These are phyloP conservation scores for Ochropleura leucogaster DNA, from an alignment of 2,888 invertebrate species.

Conservation along the genomic window DNA sequence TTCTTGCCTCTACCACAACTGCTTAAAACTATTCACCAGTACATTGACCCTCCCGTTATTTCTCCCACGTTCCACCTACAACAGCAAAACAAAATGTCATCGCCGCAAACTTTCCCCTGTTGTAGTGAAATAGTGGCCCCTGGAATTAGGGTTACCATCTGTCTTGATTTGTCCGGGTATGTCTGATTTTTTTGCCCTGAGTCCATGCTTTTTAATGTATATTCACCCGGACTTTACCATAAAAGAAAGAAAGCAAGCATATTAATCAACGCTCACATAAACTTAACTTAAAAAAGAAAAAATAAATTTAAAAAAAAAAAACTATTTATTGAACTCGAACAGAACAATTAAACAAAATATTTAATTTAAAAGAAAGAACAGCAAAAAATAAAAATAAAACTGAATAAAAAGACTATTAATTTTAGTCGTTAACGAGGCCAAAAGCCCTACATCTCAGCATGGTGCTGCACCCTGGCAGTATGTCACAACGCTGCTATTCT, in stretches of 20 bases:
- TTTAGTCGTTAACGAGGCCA: too few species aligned
- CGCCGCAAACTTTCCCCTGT: slow-evolving; percentile 25
- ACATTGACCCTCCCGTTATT: slow-evolving; percentile 11
- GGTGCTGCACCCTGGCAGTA: too few species aligned
- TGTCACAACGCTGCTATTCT: too few species aligned
- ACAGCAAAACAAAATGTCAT: slow-evolving; percentile 36
- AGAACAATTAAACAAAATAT: too few species aligned
- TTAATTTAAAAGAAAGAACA: too few species aligned
- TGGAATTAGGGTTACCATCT: not conserved
- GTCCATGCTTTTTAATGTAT: not conserved
- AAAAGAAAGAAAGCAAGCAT: not conserved
- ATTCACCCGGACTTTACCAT: not conserved
- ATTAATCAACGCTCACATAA: not conserved
- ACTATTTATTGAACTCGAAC: too few species aligned
- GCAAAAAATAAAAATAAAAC: too few species aligned
- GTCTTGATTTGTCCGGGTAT: not conserved
- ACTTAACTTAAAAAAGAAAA: not conserved
- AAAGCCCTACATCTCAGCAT: too few species aligned
- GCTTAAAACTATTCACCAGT: slow-evolving; percentile 9
- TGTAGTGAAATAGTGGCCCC: slow-evolving; percentile 2
- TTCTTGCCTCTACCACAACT: not conserved
- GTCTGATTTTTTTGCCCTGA: not conserved
- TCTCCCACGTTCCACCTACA: not conserved
- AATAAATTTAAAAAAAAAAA: not conserved
- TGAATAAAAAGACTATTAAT: too few species aligned